Conservation (phyloP, 2,113 vertebrate genomes). For the Ginglymostoma cirratum region DNA sequence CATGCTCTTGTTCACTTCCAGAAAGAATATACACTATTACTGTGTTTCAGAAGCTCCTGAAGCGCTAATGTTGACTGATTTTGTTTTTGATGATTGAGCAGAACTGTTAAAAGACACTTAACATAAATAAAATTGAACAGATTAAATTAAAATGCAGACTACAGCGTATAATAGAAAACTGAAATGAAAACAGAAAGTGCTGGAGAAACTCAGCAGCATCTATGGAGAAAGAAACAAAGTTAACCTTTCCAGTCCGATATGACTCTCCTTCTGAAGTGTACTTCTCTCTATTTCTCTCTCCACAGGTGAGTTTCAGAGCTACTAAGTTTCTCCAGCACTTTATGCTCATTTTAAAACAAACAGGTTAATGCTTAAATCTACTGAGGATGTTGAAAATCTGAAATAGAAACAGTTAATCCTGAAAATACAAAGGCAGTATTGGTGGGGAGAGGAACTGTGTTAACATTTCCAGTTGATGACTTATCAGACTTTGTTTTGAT, state of each 20-base stretch:
- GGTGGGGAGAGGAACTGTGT: not conserved
- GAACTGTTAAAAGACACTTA: not conserved
- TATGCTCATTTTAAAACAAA: no score
- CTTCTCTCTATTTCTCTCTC: no score
- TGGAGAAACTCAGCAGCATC: not conserved
- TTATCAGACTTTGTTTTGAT: not conserved
- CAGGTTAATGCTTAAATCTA: no score
- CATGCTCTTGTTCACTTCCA: not conserved
- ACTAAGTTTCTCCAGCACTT: no score
- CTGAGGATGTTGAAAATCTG: no score
- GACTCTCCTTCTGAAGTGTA: no score
- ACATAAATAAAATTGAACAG: not conserved
- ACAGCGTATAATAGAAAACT: not conserved
- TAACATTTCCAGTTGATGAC: not conserved
- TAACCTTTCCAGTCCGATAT: not conserved
- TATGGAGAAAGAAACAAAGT: not conserved
- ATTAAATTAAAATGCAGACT: not conserved
- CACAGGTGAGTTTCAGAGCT: no score
- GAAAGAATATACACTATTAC: not conserved
- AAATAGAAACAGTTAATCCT: no score
- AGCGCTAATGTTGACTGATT: not conserved
- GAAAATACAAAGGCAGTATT: not conserved
- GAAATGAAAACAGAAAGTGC: not conserved
- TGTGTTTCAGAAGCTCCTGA: not conserved
- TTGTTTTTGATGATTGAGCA: not conserved